Conservation (phyloP, 2,888 invertebrate genomes). For the Pinctada fucata region DNA sequence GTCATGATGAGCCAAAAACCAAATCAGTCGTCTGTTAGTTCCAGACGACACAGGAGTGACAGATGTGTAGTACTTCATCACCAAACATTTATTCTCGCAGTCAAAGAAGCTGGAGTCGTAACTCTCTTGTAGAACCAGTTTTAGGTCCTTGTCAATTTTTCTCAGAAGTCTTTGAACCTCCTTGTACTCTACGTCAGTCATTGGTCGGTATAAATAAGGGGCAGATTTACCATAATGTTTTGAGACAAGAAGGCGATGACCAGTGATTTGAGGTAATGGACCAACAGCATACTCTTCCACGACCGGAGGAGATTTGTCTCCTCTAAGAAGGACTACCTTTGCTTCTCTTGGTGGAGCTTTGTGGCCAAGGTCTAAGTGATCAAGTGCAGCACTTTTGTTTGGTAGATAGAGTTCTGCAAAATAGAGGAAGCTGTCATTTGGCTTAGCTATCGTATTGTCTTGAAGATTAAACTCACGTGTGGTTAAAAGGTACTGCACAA, state of each 20-base stretch:
- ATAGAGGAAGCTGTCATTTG: conserved; percentile 60
- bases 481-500: conserved; percentile 51
- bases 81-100: conserved; percentile 58
- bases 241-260: conserved; percentile 26
- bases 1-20: conserved; percentile 56
- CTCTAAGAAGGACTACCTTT: conserved; percentile 59
- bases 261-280: conserved; percentile 44
- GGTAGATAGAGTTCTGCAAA: conserved; percentile 58
- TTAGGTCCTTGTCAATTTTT: conserved; percentile 20
- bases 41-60: conserved; percentile 50
- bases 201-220: conserved; percentile 42
- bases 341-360: conserved; percentile 55
- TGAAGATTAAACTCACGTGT: conserved; percentile 45
- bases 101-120: conserved; percentile 58
- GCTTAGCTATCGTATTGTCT: conserved; percentile 33
- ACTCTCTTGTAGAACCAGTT: conserved; percentile 57
- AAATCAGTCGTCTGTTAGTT: conserved; percentile 49
- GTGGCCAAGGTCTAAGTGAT: conserved; percentile 47
- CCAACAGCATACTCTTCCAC: conserved; percentile 69
- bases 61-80: conserved; percentile 51
- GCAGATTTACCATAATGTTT: conserved; percentile 28
- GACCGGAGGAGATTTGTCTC: conserved; percentile 55
- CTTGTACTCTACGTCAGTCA: conserved; percentile 55
- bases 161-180: conserved; percentile 51
- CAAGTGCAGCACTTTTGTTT: conserved; percentile 54